A percentile compares a stretch with the other conserved stretches of the same genome.
Conservation (phyloP, 2,888 invertebrate genomes). For the Nycteola revayana region DNA sequence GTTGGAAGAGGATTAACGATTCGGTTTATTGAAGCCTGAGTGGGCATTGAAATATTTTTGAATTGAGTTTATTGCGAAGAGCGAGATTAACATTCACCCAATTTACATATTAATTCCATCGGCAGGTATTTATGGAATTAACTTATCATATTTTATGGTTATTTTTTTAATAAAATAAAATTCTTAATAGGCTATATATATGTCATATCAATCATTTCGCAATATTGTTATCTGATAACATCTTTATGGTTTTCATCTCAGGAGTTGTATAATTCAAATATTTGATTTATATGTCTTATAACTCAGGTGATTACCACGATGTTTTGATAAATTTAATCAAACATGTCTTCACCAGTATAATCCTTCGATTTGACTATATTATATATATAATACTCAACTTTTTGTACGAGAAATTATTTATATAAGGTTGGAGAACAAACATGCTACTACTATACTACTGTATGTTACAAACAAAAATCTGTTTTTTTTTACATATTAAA, state of each 20-base stretch:
- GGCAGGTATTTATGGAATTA: no score
- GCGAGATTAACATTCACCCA: no score
- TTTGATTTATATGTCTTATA: slow-evolving; percentile 26
- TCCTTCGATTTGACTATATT: slow-evolving; percentile 29
- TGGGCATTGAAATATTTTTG: no score
- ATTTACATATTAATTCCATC: no score
- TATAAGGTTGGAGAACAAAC: no score
- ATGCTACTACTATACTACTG: no score
- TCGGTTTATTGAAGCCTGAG: no score
- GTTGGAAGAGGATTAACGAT: slow-evolving; percentile 1
- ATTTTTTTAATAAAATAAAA: slow-evolving; percentile 3
- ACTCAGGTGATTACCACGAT: slow-evolving; percentile 27
- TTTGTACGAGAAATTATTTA: no score
- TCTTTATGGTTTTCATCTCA: slow-evolving; percentile 18
- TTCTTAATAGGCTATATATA: slow-evolving; percentile 11
- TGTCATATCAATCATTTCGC: slow-evolving; percentile 22
- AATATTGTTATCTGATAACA: slow-evolving; percentile 15
- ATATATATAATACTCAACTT: no score
- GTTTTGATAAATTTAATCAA: slow-evolving; percentile 34
- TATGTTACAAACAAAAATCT: no score
- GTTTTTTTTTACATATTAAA: no score
- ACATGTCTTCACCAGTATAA: slow-evolving; percentile 26
- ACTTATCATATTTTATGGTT: background rate
- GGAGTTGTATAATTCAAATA: slow-evolving; percentile 21
- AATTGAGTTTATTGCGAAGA: no score